Evolutionary conservation across 1,140 invertebrate species (phyloP).

Genomic region (Drosophila kohkoa): DNA sequence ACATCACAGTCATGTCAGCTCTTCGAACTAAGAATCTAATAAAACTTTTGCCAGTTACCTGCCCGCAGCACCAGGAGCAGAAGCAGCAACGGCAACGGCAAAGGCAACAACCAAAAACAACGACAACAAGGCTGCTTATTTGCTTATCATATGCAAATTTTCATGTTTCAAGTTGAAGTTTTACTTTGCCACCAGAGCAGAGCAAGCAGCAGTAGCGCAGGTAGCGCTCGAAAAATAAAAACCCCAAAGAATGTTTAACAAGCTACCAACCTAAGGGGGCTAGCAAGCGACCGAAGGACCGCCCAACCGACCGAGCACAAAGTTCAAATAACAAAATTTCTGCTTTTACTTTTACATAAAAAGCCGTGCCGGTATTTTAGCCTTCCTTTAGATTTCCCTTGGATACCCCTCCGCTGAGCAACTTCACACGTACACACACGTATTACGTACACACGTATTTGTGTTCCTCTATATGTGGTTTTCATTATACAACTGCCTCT

Average conservation of each 20-base stretch:
- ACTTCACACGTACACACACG: not conserved
- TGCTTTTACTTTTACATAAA: slow-evolving; percentile 70
- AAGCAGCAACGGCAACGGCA: slow-evolving; percentile 35
- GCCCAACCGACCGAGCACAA: slow-evolving; percentile 53
- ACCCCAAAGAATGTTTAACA: slow-evolving; percentile 78
- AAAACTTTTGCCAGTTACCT: slow-evolving; percentile 77
- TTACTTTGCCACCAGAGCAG: slow-evolving; percentile 40
- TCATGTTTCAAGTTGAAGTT: slow-evolving; percentile 76
- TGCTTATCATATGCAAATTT: slow-evolving; percentile 83
- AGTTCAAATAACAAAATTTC: slow-evolving; percentile 81
- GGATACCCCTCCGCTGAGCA: not conserved
- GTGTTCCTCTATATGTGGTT: slow-evolving; percentile 29
- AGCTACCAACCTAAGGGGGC: slow-evolving; percentile 74
- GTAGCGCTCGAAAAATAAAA: slow-evolving; percentile 35
- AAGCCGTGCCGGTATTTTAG: slow-evolving; percentile 39
- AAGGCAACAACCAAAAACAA: slow-evolving; percentile 41
- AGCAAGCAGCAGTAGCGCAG: slow-evolving; percentile 3
- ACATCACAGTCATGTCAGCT: slow-evolving; percentile 6
- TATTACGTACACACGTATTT: slow-evolving; percentile 24
- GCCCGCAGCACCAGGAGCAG: slow-evolving; percentile 37
- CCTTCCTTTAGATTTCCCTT: slow-evolving; percentile 12
- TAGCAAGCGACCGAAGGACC: slow-evolving; percentile 12
- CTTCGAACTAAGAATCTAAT: slow-evolving; percentile 76
- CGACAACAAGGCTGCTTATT: slow-evolving; percentile 68
- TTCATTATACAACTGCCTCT: slow-evolving; percentile 59